Conservation (phyloP, 2,888 invertebrate species). For the Callimorpha dominula region DNA sequence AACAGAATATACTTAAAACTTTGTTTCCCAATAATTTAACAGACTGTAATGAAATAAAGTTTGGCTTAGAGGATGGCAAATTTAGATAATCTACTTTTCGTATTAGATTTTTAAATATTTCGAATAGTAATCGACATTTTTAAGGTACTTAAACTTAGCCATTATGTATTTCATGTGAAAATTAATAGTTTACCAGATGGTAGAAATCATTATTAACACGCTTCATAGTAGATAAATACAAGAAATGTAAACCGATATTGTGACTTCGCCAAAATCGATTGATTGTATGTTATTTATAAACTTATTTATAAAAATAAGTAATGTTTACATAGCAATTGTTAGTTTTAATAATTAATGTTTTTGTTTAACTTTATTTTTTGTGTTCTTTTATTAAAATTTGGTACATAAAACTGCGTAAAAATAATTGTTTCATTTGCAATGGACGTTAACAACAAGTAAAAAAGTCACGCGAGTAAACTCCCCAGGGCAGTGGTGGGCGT, state of each 20-base stretch:
- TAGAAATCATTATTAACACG: no score
- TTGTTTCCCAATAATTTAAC: no score
- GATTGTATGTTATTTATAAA: not conserved
- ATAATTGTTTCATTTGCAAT: not conserved
- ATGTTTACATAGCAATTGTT: not conserved
- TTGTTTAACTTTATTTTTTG: constrained; percentile 2
- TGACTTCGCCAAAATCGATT: no score
- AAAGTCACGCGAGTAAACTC: no score
- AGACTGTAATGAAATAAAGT: no score
- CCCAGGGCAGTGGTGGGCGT: no score
- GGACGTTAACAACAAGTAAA: not conserved
- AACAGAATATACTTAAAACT: not conserved
- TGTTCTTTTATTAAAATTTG: constrained; percentile 10
- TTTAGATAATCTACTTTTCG: not conserved
- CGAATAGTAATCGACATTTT: not conserved
- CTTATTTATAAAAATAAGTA: not conserved
- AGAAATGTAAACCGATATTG: not conserved
- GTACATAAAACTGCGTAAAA: not conserved
- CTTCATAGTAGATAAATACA: no score
- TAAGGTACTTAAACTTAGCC: not conserved
- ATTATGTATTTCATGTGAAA: not conserved
- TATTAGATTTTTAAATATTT: not conserved
- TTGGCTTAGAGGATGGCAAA: not conserved
- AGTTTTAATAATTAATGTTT: not conserved
- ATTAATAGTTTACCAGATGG: not conserved